phyloP scores from a whole-genome alignment of 92 coral and sea anemone species.

The Epizoanthus rinbou region DNA sequence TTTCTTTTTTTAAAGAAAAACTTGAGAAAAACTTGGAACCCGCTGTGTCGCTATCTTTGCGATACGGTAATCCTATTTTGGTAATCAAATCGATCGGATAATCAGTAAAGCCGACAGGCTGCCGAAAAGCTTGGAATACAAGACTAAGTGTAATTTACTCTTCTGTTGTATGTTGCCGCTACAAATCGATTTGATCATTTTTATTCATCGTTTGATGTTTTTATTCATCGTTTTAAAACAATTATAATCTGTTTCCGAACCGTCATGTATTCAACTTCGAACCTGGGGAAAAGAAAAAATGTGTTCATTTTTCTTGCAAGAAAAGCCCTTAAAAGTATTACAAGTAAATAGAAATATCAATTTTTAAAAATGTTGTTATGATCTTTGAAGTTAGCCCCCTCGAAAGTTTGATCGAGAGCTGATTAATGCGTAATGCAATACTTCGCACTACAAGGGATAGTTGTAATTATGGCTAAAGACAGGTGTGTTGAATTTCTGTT shows the following conservation, averaged over 20 bases:
- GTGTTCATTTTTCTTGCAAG: constrained; percentile 17
- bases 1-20: constrained; percentile 30
- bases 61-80: constrained; percentile 23
- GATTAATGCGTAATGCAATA: constrained; percentile 20
- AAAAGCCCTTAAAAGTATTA: not conserved
- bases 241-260: constrained; percentile 15
- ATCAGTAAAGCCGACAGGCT: constrained; percentile 23
- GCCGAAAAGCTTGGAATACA: constrained; percentile 25
- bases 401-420: constrained; percentile 2
- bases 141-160: not conserved
- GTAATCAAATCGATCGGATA: constrained; percentile 21
- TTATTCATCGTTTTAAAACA: constrained; percentile 46
- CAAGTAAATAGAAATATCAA: constrained; percentile 4
- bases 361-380: not conserved
- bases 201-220: constrained; percentile 36
- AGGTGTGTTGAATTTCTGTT: constrained; percentile 1
- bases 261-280: not conserved
- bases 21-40: constrained; percentile 16
- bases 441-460: not conserved
- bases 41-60: constrained; percentile 35
- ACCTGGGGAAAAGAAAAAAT: not conserved
- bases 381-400: constrained; percentile 4
- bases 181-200: constrained; percentile 38
- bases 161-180: constrained; percentile 28
- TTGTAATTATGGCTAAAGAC: not conserved